Percentiles rank a stretch among this genome's conserved stretches.
phyloP scores from a whole-genome alignment of 2,113 vertebrate genomes.

The Glaucomys volans region DNA sequence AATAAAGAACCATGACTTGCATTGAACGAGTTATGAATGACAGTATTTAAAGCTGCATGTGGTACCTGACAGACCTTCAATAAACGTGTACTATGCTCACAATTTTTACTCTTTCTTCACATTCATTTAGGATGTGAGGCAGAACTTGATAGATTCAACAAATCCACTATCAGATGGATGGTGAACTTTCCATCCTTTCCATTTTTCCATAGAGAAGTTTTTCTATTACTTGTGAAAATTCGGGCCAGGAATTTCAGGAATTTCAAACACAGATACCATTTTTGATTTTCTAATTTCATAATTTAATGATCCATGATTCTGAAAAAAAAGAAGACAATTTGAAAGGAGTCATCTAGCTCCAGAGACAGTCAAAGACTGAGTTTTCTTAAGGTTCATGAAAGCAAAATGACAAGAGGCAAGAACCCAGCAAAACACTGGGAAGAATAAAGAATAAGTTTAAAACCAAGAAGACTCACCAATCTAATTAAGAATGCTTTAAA shows the following conservation, averaged over 20 bases:
- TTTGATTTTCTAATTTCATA: neutral
- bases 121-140: neutral
- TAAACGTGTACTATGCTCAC: neutral
- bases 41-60: neutral
- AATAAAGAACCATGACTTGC: neutral
- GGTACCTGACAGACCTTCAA: neutral
- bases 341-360: neutral
- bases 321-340: conserved; percentile 35
- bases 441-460: conserved; percentile 28
- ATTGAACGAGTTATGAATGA: neutral
- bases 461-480: neutral
- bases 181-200: neutral
- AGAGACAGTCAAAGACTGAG: neutral
- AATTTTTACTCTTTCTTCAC: neutral
- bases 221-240: neutral
- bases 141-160: neutral
- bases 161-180: neutral
- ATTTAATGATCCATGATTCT: conserved; percentile 27
- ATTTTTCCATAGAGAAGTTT: neutral
- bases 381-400: conserved; percentile 38
- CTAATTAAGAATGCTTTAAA: conserved; percentile 55
- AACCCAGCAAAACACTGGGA: neutral
- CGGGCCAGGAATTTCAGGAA: conserved; percentile 25
- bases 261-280: neutral
- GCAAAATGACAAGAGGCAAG: neutral